Percentiles rank a stretch among this genome's conserved stretches.
Conservation (phyloP, 2,888 invertebrate genomes). For the Drosophila neoperkinsi region DNA sequence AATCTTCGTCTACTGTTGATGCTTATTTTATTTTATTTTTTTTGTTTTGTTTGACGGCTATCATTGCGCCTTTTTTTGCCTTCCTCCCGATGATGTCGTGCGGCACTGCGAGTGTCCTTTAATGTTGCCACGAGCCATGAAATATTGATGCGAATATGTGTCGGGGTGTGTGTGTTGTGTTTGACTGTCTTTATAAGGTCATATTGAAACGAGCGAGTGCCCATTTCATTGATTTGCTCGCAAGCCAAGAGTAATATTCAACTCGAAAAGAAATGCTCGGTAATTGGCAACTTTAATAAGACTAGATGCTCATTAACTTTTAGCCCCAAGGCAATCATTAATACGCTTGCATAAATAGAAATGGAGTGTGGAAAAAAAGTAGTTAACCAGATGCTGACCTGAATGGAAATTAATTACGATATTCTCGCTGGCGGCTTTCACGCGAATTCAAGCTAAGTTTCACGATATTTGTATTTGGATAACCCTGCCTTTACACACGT, state of each 20-base stretch:
- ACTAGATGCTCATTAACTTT: background rate
- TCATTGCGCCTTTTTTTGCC: slow-evolving; percentile 44
- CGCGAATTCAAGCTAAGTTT: background rate
- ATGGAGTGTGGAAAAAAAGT: background rate
- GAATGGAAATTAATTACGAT: slow-evolving; percentile 51
- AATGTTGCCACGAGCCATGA: slow-evolving; percentile 60
- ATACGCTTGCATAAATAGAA: slow-evolving; percentile 4
- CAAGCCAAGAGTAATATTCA: background rate
- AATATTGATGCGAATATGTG: slow-evolving; percentile 65
- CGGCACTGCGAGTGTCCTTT: slow-evolving; percentile 52
- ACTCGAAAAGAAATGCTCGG: slow-evolving; percentile 1
- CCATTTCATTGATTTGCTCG: slow-evolving; percentile 28
- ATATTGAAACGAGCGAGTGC: slow-evolving; percentile 17
- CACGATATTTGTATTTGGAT: slow-evolving; percentile 7
- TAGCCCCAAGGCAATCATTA: slow-evolving; percentile 47
- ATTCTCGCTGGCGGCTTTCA: slow-evolving; percentile 2
- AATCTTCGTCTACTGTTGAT: background rate
- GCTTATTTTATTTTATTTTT: slow-evolving; percentile 22
- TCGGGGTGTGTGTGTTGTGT: background rate
- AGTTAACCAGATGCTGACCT: slow-evolving; percentile 27
- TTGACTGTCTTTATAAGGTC: slow-evolving; percentile 1
- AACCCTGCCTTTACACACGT: background rate
- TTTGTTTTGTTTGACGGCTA: slow-evolving; percentile 39
- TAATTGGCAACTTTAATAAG: slow-evolving; percentile 7
- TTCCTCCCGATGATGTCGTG: slow-evolving; percentile 54